phyloP scores from a whole-genome alignment of 2,888 invertebrate genomes.

The Metallyticus violacea region DNA sequence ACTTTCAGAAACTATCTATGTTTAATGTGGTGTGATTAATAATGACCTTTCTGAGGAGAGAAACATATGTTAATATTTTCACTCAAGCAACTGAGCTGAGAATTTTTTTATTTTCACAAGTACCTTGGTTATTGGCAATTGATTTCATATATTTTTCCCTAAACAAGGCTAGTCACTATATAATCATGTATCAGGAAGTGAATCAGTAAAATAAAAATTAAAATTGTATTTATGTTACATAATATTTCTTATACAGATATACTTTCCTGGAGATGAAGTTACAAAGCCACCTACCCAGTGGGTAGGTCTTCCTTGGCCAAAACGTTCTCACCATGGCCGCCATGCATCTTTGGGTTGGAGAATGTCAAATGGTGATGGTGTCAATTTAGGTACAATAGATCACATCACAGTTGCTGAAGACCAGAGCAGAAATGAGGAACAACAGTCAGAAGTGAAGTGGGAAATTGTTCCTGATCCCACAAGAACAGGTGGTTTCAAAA shows the following conservation, averaged over 20 bases:
- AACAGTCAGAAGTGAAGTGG: neutral
- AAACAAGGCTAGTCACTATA: too few relatives aligned
- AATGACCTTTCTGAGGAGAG: too few relatives aligned
- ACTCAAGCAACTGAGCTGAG: too few relatives aligned
- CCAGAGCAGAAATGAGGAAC: neutral
- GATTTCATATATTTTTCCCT: too few relatives aligned
- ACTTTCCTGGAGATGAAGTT: constrained; percentile 9
- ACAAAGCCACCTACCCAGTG: constrained; percentile 23
- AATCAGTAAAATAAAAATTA: too few relatives aligned
- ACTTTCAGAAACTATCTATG: too few relatives aligned
- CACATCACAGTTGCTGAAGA: neutral
- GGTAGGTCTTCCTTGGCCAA: constrained; percentile 21
- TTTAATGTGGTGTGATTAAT: too few relatives aligned
- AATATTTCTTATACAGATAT: neutral
- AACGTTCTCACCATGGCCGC: neutral
- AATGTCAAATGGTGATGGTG: neutral
- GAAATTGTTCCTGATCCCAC: constrained; percentile 6
- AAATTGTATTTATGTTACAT: neutral
- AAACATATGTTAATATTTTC: too few relatives aligned
- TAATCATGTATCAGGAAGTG: too few relatives aligned
- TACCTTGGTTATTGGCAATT: too few relatives aligned
- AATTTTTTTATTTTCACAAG: too few relatives aligned
- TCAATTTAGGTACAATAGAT: neutral
- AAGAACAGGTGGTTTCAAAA: neutral
- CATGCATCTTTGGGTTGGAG: neutral